These are phyloP conservation scores for Montipora foliosa DNA, from an alignment of 64 coral and sea anemone species.

Conservation along the genomic window DNA sequence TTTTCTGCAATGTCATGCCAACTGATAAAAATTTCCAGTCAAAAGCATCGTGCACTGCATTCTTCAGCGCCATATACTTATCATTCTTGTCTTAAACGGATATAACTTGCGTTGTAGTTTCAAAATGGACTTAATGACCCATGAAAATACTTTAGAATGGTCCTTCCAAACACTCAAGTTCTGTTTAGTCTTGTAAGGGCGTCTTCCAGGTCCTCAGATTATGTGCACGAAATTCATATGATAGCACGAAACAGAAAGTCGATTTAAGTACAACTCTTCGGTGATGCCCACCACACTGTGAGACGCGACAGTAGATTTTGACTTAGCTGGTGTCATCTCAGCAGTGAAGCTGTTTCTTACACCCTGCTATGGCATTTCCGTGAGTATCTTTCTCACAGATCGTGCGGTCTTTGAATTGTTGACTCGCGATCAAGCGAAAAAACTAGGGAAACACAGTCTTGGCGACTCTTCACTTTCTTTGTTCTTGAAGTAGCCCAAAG, in stretches of 20 bases:
- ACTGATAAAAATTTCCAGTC: no score
- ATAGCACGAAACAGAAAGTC: not conserved
- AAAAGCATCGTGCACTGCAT: no score
- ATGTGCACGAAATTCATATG: not conserved
- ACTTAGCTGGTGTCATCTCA: not conserved
- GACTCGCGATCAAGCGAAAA: not conserved
- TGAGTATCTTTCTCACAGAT: not conserved
- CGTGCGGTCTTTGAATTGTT: not conserved
- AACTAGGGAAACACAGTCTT: not conserved
- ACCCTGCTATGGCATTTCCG: no score
- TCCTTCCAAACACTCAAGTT: not conserved
- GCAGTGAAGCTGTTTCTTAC: no score
- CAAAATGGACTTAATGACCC: not conserved
- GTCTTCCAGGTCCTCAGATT: no score
- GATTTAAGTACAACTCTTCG: not conserved
- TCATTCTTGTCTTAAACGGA: not conserved
- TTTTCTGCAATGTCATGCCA: no score
- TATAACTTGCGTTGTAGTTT: not conserved
- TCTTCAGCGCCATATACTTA: not conserved
- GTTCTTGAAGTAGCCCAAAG: no score
- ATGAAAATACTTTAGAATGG: not conserved
- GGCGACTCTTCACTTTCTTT: not conserved
- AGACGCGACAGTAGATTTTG: not conserved
- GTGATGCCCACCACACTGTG: not conserved
- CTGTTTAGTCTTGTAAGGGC: not conserved